A percentile compares a stretch with the other conserved stretches of the same genome.
phyloP scores from a whole-genome alignment of 2,888 invertebrate genomes.

The Eupithecia vulgata region DNA sequence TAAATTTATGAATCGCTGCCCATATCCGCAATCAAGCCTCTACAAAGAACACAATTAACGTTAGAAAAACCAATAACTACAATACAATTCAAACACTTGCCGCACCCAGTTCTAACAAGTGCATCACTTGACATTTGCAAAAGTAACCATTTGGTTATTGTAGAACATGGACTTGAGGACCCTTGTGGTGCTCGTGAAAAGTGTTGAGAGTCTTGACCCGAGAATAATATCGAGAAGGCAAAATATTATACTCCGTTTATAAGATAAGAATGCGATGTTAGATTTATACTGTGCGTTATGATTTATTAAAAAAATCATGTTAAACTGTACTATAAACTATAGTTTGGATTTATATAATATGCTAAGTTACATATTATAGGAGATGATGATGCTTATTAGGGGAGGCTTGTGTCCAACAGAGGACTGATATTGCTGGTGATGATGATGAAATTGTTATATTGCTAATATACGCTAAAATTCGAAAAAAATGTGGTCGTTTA shows the following conservation, averaged over 20 bases:
- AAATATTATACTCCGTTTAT: slow-evolving; percentile 22
- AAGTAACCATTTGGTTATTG: slow-evolving; percentile 45
- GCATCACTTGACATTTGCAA: slow-evolving; percentile 43
- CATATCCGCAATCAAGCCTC: slow-evolving; percentile 14
- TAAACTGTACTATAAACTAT: too few relatives aligned
- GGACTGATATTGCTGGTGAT: too few relatives aligned
- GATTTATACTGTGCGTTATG: background rate
- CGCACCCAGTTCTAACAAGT: slow-evolving; percentile 40
- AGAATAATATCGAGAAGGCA: slow-evolving; percentile 31
- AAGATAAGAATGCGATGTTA: slow-evolving; percentile 14
- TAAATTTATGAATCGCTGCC: background rate
- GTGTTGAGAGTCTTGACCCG: slow-evolving; percentile 38
- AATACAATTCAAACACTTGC: slow-evolving; percentile 38
- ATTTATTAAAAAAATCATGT: too few relatives aligned
- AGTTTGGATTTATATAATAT: too few relatives aligned
- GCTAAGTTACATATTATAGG: too few relatives aligned
- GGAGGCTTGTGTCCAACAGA: too few relatives aligned
- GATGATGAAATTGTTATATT: too few relatives aligned
- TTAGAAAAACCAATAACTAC: slow-evolving; percentile 23
- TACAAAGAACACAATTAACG: slow-evolving; percentile 26
- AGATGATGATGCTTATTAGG: too few relatives aligned
- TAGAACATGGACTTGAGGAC: slow-evolving; percentile 36
- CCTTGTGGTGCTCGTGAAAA: slow-evolving; percentile 34
- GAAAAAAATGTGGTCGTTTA: too few relatives aligned
- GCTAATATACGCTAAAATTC: too few relatives aligned